phyloP scores from a whole-genome alignment of 2,797 vertebrate species.

The Enteromius viviparus region DNA sequence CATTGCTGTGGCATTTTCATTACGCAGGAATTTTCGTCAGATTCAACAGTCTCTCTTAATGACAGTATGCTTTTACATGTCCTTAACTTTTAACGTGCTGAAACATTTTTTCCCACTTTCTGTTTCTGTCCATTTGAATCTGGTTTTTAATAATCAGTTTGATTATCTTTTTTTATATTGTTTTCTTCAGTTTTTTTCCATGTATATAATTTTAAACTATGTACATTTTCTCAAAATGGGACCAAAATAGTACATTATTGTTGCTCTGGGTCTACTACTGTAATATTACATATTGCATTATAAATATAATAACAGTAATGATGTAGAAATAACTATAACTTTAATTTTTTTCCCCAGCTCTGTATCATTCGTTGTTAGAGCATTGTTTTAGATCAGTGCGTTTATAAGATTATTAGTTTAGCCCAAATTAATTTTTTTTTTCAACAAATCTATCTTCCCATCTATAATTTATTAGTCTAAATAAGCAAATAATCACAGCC shows the following conservation, averaged over 20 bases:
- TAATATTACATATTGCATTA: neutral
- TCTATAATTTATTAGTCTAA: constrained; percentile 55
- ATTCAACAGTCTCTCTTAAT: neutral
- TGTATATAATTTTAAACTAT: neutral
- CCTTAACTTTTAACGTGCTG: neutral
- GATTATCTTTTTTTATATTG: neutral
- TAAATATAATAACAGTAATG: neutral
- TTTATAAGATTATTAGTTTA: neutral
- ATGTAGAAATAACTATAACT: neutral
- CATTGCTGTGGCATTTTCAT: neutral
- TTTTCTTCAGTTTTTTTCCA: neutral
- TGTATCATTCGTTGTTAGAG: neutral
- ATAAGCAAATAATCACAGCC: constrained; percentile 7
- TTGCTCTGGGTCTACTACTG: neutral
- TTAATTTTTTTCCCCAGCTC: neutral
- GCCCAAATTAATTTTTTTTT: neutral
- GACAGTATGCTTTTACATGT: neutral
- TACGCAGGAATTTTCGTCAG: neutral
- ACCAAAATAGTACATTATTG: neutral
- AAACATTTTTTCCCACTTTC: neutral
- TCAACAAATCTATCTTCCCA: constrained; percentile 47
- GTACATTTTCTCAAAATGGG: neutral
- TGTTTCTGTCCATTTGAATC: neutral
- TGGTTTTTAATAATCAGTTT: neutral
- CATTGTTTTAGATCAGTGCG: neutral